Evolutionary conservation across 2,797 vertebrate genomes (phyloP), one percentile per base, ranked within the genome.

Genomic region (Coregonus sp.): DNA sequence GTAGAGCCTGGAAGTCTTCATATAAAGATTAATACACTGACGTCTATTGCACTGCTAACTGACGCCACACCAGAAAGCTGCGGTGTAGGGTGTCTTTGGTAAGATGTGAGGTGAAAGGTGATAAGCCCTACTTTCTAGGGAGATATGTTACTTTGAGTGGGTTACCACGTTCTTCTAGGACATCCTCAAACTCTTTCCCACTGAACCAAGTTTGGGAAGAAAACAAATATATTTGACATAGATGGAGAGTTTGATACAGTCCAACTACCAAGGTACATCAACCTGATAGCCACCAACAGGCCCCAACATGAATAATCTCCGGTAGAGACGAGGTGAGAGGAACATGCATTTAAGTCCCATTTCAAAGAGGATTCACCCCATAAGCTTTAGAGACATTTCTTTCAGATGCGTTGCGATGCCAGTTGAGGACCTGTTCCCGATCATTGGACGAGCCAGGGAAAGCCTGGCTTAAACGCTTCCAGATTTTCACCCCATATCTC

Each of bases 391-490:
- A 82, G 37, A 74, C 75, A 76, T 85, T 79, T 70, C 75, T 85
- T 78, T 70, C 75, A 31, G 77, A 83, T 52, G 50, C 33, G 71
- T 79, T 69, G 70, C 25, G 50, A 77, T 61, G 52, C 31, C 29
- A 74, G 80, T 78, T 89, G 75, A 82, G 66, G 84, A 75, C 76
- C 59, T 81, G 84, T 75, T 87, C 78, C 75, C 75, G 61, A 82
- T 86, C 78, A 79, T 66, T 70, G 67, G 51, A 80, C 29, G 29
- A 83, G 83, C 40, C 80, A 3, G 14, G 72, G 69, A 76, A 83
- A 85, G 76, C 81, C 81, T 79, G 15, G 15, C 11, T 70, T 91
- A 92, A 93, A 88, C n/a, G 79, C 78, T 90, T 86, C 85, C 91
- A 93, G 89, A 89, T 78, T 79, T 86, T 86, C 83, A 82, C 75